These are phyloP conservation scores for Spinus olivaceus DNA, from an alignment of 2,797 vertebrate species.

Conservation along the genomic window DNA sequence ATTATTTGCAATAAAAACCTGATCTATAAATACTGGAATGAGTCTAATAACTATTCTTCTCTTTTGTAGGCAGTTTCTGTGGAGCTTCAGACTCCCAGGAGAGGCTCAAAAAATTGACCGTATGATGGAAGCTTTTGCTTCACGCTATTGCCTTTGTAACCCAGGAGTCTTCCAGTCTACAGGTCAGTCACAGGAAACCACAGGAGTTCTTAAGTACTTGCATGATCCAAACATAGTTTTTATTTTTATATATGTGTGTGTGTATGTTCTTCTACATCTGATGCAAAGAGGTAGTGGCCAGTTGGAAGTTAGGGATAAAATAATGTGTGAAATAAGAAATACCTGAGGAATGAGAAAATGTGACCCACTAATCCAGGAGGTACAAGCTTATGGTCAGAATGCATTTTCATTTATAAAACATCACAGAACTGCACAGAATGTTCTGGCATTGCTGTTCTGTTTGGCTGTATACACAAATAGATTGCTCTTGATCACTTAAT, in stretches of 20 bases:
- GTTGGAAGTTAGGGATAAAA: background rate
- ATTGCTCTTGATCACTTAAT: background rate
- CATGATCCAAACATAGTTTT: background rate
- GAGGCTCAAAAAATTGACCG: slow-evolving; percentile 99
- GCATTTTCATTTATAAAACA: background rate
- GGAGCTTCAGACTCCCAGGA: slow-evolving; percentile 95
- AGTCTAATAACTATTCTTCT: background rate
- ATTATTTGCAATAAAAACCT: background rate
- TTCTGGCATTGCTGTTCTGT: background rate
- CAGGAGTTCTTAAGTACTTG: background rate
- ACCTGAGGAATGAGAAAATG: background rate
- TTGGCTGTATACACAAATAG: background rate
- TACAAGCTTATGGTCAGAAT: background rate
- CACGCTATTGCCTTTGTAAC: slow-evolving; percentile 96
- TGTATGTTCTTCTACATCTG: background rate
- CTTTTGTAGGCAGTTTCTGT: slow-evolving; percentile 90
- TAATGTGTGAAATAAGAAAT: background rate
- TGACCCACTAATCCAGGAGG: background rate
- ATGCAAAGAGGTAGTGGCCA: background rate
- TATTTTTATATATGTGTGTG: rapidly evolving
- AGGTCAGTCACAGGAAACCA: slow-evolving; percentile 75
- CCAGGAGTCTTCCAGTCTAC: slow-evolving; percentile 97
- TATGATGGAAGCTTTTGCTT: slow-evolving; percentile 98
- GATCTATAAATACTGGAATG: background rate
- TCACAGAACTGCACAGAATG: background rate